A percentile compares a stretch with the other conserved stretches of the same genome.
phyloP scores from a whole-genome alignment of 2,888 invertebrate genomes.

The Hydriomena furcata region DNA sequence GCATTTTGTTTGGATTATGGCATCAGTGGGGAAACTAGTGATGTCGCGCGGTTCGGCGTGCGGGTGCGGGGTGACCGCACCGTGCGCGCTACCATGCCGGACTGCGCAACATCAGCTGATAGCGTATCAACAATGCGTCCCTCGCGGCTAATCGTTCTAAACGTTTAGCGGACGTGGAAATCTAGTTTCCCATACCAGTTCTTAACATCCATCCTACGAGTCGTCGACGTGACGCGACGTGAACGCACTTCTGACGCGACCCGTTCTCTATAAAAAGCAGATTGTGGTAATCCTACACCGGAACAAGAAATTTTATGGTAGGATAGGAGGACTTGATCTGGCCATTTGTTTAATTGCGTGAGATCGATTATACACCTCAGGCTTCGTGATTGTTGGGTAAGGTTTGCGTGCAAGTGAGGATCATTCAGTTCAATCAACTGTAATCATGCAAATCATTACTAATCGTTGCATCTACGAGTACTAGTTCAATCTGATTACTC shows the following conservation, averaged over 20 bases:
- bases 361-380: slow-evolving; percentile 63
- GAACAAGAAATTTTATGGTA: slow-evolving; percentile 67
- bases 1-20: slow-evolving; percentile 49
- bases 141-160: slow-evolving; percentile 76
- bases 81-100: slow-evolving; percentile 74
- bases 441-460: slow-evolving; percentile 32
- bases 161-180: slow-evolving; percentile 67
- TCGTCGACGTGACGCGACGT: slow-evolving; percentile 42
- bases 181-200: slow-evolving; percentile 77
- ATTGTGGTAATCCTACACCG: slow-evolving; percentile 63
- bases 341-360: slow-evolving; percentile 65
- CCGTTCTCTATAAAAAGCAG: slow-evolving; percentile 62
- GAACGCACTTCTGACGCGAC: slow-evolving; percentile 58
- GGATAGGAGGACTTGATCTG: slow-evolving; percentile 46
- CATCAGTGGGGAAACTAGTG: slow-evolving; percentile 42
- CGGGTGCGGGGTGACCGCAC: slow-evolving; percentile 67
- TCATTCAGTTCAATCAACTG: slow-evolving; percentile 38
- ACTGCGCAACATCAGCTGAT: slow-evolving; percentile 80
- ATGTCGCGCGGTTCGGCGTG: slow-evolving; percentile 39
- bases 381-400: slow-evolving; percentile 48
- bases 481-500: slow-evolving; percentile 28
- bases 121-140: slow-evolving; percentile 78
- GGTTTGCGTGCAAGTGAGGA: slow-evolving; percentile 31
- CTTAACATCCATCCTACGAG: slow-evolving; percentile 56
- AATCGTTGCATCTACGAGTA: slow-evolving; percentile 16